Evolutionary conservation across 2,888 invertebrate species (phyloP), one percentile per base, ranked within the genome.

Genomic region (Xestia c-nigrum): DNA sequence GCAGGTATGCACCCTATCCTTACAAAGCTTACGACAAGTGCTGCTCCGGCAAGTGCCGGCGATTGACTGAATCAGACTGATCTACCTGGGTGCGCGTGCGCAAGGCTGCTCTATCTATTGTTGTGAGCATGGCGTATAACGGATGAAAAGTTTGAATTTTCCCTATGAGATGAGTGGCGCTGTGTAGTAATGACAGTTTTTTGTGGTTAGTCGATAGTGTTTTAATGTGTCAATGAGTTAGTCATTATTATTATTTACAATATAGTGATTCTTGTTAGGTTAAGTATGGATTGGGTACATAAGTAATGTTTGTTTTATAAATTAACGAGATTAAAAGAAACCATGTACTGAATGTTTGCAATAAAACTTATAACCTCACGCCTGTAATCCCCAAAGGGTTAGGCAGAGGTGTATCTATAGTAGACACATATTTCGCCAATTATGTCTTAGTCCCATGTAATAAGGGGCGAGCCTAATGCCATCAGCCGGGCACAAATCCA

Each of bases 31-130:
- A 72, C 88, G 81, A 89, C 92, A 92, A 91, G 93, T 92, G 92
- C 83, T 89, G 72, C 87, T 85, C 85, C 88, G 85, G 76, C 93
- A 91, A 92, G 90, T 90, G 93, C 86, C 89, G 85, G 89, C 87
- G 88, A 75, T 85, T 81, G 89, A 93, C 93, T 91, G 83, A 85
- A 76, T 70, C 72, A 73, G 86, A 87, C 83, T 81, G 88, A 90
- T 76, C 78, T 90, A 90, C 88, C 89, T 89, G 87, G 81, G 84
- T 80, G 80, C 80, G 84, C 78, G 79, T 19, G 76, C 85, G 86
- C 84, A 84, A 85, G 85, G 88, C 83, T 89, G 84, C 83, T 78
- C 80, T 85, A 73, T 80, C 65, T 74, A 80, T 78, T 79, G 76
- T 82, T 66, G 73, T 64, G 43, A 69, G 75, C 68, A 63, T 66